Percentiles rank a stretch among this genome's conserved stretches.
Conservation (phyloP, 2,113 vertebrate species). For the Pomatorhinus ruficollis region DNA sequence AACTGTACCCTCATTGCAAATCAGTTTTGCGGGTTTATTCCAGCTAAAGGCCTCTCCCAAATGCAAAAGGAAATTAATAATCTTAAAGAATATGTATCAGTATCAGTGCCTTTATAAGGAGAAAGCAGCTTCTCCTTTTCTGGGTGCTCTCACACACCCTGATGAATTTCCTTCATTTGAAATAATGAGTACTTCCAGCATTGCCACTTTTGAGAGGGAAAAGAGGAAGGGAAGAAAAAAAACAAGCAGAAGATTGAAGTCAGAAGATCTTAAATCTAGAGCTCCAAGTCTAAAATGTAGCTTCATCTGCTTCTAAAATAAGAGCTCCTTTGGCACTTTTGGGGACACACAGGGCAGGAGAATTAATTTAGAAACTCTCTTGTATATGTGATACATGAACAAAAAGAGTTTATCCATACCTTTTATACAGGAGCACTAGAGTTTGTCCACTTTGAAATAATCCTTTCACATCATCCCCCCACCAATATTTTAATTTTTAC, state of each 20-base stretch:
- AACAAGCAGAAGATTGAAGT: neutral
- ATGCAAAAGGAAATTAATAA: neutral
- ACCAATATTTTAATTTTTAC: neutral
- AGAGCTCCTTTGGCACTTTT: neutral
- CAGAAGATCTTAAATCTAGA: neutral
- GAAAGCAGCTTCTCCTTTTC: neutral
- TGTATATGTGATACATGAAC: neutral
- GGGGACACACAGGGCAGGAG: neutral
- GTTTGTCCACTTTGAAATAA: neutral
- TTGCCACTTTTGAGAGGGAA: neutral
- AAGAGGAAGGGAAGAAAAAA: neutral
- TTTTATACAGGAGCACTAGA: neutral
- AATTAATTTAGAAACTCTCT: neutral
- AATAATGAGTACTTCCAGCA: neutral
- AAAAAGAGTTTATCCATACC: neutral
- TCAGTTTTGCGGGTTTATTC: neutral
- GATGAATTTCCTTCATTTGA: neutral
- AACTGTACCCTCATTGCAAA: neutral
- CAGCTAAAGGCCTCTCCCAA: neutral
- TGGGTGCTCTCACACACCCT: neutral
- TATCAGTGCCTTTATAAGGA: neutral
- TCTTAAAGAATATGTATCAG: neutral
- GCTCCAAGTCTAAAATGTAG: neutral
- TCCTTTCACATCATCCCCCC: neutral
- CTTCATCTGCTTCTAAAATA: neutral